phyloP scores from a whole-genome alignment of 2,113 vertebrate genomes.

The Brachypodius melanocephalos region DNA sequence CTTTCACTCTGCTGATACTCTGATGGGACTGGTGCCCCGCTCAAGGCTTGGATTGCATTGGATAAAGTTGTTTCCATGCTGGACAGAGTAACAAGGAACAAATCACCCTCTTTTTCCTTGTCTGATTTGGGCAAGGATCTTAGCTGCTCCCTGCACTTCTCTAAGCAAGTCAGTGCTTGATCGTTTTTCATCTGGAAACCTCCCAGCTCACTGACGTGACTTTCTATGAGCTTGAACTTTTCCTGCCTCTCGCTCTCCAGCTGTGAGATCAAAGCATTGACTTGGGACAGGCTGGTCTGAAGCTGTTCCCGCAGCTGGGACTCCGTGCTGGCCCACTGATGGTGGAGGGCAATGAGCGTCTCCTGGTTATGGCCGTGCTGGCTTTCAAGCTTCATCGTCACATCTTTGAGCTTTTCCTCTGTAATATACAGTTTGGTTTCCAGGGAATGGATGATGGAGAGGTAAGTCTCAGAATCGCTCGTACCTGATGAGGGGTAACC shows the following conservation, averaged over 20 bases:
- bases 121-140: slow-evolving; percentile 70
- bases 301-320: slow-evolving; percentile 78
- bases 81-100: slow-evolving; percentile 71
- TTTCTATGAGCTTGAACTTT: slow-evolving; percentile 44
- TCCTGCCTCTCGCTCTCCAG: slow-evolving; percentile 72
- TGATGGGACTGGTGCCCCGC: slow-evolving; percentile 19
- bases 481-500: slow-evolving; percentile 50
- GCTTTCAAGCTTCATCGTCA: slow-evolving; percentile 83
- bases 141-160: slow-evolving; percentile 83
- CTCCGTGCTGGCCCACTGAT: slow-evolving; percentile 76
- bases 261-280: slow-evolving; percentile 71
- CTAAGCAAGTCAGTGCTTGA: slow-evolving; percentile 82
- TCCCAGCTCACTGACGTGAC: slow-evolving; percentile 60
- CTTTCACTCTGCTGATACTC: slow-evolving; percentile 33
- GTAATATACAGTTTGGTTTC: slow-evolving; percentile 89
- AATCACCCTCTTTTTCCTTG: slow-evolving; percentile 64
- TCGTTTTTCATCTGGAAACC: slow-evolving; percentile 75
- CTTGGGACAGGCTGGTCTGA: slow-evolving; percentile 76
- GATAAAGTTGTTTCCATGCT: slow-evolving; percentile 78
- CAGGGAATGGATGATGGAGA: slow-evolving; percentile 88
- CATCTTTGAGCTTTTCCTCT: slow-evolving; percentile 89
- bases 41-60: slow-evolving; percentile 76
- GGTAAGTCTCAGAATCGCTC: slow-evolving; percentile 85
- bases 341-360: slow-evolving; percentile 65
- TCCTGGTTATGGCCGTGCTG: slow-evolving; percentile 76